phyloP scores from a whole-genome alignment of 2,888 invertebrate genomes.

The Amphipyra tragopoginis region DNA sequence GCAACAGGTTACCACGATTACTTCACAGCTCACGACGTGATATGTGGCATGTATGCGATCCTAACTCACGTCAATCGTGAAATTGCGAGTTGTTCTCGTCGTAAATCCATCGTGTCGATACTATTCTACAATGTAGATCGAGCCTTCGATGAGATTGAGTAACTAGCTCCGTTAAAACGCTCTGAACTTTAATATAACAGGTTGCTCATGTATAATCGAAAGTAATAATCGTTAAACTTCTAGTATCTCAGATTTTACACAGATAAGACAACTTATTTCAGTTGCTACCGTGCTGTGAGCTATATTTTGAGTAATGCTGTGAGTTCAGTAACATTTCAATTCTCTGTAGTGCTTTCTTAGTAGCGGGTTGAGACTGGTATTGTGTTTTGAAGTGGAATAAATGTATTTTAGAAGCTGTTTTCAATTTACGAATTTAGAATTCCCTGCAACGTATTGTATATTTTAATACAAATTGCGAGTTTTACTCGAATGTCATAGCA shows the following conservation, averaged over 20 bases:
- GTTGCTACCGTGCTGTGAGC: conserved; percentile 42
- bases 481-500: conserved; percentile 30
- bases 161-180: conserved; percentile 43
- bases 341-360: conserved; percentile 40
- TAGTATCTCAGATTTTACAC: conserved; percentile 60
- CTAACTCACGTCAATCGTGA: conserved; percentile 56
- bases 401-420: conserved; percentile 39
- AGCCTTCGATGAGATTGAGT: conserved; percentile 43
- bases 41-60: conserved; percentile 54
- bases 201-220: conserved; percentile 56
- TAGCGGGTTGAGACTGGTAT: conserved; percentile 32
- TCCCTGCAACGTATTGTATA: conserved; percentile 27
- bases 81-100: conserved; percentile 43
- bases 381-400: conserved; percentile 49
- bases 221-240: conserved; percentile 66
- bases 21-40: conserved; percentile 45
- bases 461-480: conserved; percentile 37
- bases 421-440: conserved; percentile 43
- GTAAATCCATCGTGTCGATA: conserved; percentile 46
- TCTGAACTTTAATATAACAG: conserved; percentile 51
- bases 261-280: conserved; percentile 61
- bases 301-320: conserved; percentile 47
- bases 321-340: conserved; percentile 51
- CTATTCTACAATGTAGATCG: conserved; percentile 27
- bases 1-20: conserved; percentile 58